Conservation (phyloP, 2,888 invertebrate species). For the Trichacis sp. region DNA sequence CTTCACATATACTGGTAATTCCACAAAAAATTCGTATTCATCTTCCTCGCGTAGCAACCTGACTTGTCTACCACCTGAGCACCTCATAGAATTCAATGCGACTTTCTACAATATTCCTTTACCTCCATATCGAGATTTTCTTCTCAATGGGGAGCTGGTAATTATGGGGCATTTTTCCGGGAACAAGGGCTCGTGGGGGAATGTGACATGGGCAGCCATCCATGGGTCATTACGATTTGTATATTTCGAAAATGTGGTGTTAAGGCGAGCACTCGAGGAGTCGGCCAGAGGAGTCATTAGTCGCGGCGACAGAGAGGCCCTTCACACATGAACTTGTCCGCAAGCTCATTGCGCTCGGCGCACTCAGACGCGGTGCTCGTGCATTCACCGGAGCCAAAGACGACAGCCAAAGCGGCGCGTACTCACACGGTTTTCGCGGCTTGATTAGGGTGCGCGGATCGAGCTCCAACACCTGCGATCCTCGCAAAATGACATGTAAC, state of each 20-base stretch:
- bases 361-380: constrained; percentile 38
- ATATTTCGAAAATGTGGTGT: constrained; percentile 17
- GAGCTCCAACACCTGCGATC: constrained; percentile 4
- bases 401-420: constrained; percentile 23
- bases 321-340: constrained; percentile 33
- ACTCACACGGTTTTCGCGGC: constrained; percentile 30
- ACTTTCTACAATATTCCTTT: too few species aligned
- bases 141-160: neutral
- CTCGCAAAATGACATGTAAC: constrained; percentile 28
- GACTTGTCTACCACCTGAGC: too few species aligned
- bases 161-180: neutral
- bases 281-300: constrained; percentile 47
- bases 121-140: too few species aligned
- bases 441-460: constrained; percentile 38
- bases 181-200: neutral
- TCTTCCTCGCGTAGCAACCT: too few species aligned
- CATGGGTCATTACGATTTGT: constrained; percentile 37
- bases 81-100: too few species aligned
- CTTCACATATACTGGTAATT: too few species aligned
- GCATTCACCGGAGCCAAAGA: constrained; percentile 39
- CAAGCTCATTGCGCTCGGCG: constrained; percentile 29
- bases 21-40: too few species aligned
- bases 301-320: constrained; percentile 37
- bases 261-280: constrained; percentile 35
- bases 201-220: constrained; percentile 20